Evolutionary conservation across 2,113 vertebrate genomes (phyloP).

Genomic region (Entosphenus tridentatus): DNA sequence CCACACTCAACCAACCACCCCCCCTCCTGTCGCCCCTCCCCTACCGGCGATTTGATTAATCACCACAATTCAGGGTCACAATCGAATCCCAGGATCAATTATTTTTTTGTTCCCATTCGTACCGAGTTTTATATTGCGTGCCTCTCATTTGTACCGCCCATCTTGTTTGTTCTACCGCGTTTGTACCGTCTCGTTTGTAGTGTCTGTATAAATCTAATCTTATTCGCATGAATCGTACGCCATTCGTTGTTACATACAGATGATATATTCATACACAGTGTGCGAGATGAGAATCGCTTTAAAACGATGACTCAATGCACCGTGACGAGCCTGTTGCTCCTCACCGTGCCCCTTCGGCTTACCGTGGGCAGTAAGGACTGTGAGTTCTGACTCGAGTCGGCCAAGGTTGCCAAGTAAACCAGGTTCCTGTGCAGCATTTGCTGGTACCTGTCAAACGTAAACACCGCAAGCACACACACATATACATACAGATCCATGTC

Average conservation of each 20-base stretch:
- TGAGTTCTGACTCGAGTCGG: slow-evolving; percentile 97
- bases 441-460: slow-evolving; percentile 44
- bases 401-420: slow-evolving; percentile 84
- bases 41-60: too few species aligned
- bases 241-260: neutral
- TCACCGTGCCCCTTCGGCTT: slow-evolving; percentile 20
- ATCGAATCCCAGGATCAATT: too few species aligned
- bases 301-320: neutral
- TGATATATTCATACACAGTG: neutral
- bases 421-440: slow-evolving; percentile 92
- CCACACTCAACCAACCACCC: too few species aligned
- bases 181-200: neutral
- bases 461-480: slow-evolving; percentile 2
- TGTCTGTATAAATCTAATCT: neutral
- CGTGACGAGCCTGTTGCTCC: neutral
- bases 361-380: slow-evolving; percentile 81
- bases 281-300: neutral
- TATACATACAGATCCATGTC: neutral
- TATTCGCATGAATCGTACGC: neutral
- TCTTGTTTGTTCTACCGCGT: neutral
- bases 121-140: too few species aligned
- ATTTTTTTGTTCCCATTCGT: too few species aligned
- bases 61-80: too few species aligned
- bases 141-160: too few species aligned
- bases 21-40: too few species aligned